Evolutionary conservation across 1,140 invertebrate genomes (phyloP).

Genomic region (Vanessa tameamea): DNA sequence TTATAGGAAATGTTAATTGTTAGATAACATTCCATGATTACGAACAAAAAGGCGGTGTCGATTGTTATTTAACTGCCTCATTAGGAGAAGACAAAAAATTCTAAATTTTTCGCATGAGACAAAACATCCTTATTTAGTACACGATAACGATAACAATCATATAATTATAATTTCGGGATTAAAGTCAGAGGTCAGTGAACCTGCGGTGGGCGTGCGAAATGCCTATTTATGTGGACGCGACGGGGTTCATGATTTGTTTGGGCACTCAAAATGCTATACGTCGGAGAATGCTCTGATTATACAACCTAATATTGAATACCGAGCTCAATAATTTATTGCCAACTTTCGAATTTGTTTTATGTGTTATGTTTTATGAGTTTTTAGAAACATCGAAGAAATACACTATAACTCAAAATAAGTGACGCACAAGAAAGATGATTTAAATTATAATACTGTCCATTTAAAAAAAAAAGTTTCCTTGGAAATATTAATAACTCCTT

Average conservation of each 20-base stretch:
- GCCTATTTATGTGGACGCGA: constrained; percentile 32
- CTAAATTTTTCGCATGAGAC: constrained; percentile 48
- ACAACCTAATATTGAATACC: constrained; percentile 7
- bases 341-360: neutral
- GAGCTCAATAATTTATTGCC: constrained; percentile 5
- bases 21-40: neutral
- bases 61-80: constrained; percentile 45
- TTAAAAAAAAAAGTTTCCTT: neutral
- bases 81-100: constrained; percentile 53
- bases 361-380: neutral
- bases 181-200: constrained; percentile 54
- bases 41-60: constrained; percentile 40
- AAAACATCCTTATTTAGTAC: constrained; percentile 62
- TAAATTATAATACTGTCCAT: neutral
- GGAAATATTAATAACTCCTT: neutral
- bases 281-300: constrained; percentile 28
- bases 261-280: constrained; percentile 21
- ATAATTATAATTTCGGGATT: constrained; percentile 63
- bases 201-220: constrained; percentile 34
- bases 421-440: neutral
- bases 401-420: neutral
- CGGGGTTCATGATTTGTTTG: constrained; percentile 25
- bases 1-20: neutral
- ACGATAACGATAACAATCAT: constrained; percentile 54
- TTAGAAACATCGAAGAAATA: neutral